Conservation (phyloP, 1,140 invertebrate genomes). For the Lordiphosa clarofinis region DNA sequence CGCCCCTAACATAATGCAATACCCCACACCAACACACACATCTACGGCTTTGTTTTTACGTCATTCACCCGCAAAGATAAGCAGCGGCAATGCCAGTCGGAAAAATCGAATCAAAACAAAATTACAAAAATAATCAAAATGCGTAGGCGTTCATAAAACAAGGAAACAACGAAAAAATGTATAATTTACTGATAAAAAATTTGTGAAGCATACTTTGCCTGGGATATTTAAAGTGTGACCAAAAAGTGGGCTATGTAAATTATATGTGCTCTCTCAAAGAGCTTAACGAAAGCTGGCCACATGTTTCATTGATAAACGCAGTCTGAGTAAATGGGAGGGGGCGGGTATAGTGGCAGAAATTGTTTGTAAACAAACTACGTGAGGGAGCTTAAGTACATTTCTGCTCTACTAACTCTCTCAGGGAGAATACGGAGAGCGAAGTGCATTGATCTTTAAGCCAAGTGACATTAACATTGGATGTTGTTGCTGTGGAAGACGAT, state of each 20-base stretch:
- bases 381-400: too few relatives aligned
- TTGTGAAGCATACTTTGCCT: too few relatives aligned
- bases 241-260: too few relatives aligned
- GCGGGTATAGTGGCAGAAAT: too few relatives aligned
- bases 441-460: conserved; percentile 26
- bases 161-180: conserved; percentile 32
- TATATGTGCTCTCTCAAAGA: too few relatives aligned
- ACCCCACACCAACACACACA: conserved; percentile 14
- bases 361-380: too few relatives aligned
- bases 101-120: conserved; percentile 68
- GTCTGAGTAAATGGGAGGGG: too few relatives aligned
- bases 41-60: background rate
- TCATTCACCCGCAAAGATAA: background rate
- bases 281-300: too few relatives aligned
- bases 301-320: too few relatives aligned
- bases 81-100: conserved; percentile 40
- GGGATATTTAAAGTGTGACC: too few relatives aligned
- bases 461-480: conserved; percentile 26
- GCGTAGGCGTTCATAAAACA: conserved; percentile 27
- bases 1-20: conserved; percentile 33
- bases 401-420: too few relatives aligned
- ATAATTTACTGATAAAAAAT: background rate
- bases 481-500: background rate
- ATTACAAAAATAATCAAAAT: conserved; percentile 56
- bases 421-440: background rate